Conservation (phyloP, 2,888 invertebrate genomes). For the Bursaphelenchus okinawaensis region DNA sequence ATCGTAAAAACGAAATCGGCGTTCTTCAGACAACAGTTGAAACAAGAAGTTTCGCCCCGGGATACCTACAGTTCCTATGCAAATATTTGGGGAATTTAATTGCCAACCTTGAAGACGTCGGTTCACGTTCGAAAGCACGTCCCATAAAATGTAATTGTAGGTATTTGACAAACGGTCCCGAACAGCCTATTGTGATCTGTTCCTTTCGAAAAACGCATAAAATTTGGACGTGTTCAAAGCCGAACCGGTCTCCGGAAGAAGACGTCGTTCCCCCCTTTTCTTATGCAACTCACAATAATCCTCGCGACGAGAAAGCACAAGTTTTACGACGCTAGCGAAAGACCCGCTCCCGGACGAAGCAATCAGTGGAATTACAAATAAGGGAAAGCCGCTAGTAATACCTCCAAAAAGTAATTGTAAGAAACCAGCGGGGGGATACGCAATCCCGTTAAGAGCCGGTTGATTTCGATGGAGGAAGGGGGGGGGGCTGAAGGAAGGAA, state of each 20-base stretch:
- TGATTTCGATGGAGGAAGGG: background rate
- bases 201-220: background rate
- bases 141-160: background rate
- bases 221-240: background rate
- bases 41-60: too few relatives aligned
- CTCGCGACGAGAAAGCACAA: background rate
- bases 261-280: background rate
- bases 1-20: too few relatives aligned
- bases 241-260: background rate
- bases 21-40: too few relatives aligned
- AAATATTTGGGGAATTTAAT: too few relatives aligned
- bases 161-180: background rate
- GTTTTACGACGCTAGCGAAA: background rate
- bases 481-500: background rate
- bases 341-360: background rate
- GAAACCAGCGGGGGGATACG: background rate
- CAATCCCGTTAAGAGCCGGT: background rate
- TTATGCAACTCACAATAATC: background rate
- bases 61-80: too few relatives aligned
- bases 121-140: background rate
- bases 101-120: too few relatives aligned
- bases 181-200: background rate
- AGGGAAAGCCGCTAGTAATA: background rate
- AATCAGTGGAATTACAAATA: background rate
- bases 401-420: background rate